These are phyloP conservation scores for Takifugu bimaculatus DNA, from an alignment of 2,113 vertebrate species.

Conservation along the genomic window DNA sequence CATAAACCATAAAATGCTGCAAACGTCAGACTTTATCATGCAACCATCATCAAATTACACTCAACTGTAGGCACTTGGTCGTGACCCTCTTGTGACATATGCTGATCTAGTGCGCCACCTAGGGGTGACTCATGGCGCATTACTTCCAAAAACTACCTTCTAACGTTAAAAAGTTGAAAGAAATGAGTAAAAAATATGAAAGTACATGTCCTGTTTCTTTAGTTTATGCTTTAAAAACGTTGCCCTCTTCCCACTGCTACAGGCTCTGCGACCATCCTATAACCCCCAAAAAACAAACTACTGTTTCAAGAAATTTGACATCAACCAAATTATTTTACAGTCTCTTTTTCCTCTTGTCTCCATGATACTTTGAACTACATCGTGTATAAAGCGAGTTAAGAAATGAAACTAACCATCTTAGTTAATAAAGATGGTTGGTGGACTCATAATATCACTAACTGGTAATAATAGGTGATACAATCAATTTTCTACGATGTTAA, in stretches of 20 bases:
- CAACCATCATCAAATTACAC: conserved; percentile 61
- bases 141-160: conserved; percentile 35
- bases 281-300: background rate
- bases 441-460: background rate
- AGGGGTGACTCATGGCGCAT: conserved; percentile 36
- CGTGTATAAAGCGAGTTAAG: background rate
- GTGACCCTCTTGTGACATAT: conserved; percentile 36
- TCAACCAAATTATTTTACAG: background rate
- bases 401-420: background rate
- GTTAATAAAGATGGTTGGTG: background rate
- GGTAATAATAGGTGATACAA: background rate
- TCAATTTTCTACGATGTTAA: background rate
- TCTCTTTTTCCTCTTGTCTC: too few species aligned
- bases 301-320: background rate
- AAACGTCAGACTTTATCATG: conserved; percentile 61
- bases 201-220: too few species aligned
- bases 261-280: background rate
- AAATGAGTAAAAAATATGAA: conserved; percentile 1
- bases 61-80: conserved; percentile 34
- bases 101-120: conserved; percentile 69
- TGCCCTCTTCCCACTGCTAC: background rate
- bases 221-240: too few species aligned
- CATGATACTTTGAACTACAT: too few species aligned
- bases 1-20: conserved; percentile 61
- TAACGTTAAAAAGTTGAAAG: background rate